Base-by-base conservation (phyloP, 2,113 vertebrate species). In the Pipra filicauda region DNA sequence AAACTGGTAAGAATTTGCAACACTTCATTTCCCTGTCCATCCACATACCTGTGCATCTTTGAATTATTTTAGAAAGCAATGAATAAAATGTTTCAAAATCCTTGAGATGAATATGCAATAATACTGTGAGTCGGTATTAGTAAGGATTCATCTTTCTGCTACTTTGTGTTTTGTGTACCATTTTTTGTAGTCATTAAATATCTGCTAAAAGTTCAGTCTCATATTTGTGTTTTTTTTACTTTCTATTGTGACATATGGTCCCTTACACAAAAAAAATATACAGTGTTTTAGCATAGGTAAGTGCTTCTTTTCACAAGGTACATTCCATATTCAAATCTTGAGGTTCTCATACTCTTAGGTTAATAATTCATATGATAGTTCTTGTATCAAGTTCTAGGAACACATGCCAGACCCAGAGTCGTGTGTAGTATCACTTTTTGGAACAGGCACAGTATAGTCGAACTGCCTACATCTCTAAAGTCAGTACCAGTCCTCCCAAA, bases 401-500 rank as follows among this genome's bases (percentile, higher is more conserved):
- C 12, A 41, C 0, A 0, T 27, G 8, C 6, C 21, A 92, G 15
- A 27, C 11, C 12, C 17, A 79, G 23, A 54, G 15, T 66, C 13
- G 26, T 1, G 2, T 27, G 39, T 76, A 39, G 12, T 39, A 33
- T 37, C 3, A 24, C 10, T n/a, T 59, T 83, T 61, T 73, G 3
- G 7, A 74, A 85, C 31, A 6, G 59, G 39, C 8, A 14, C 9
- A 44, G 7, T 9, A 16, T 4, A 69, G 11, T 48, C 9, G 33
- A 85, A 7, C 9, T 49, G 31, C n/a, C 31, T 76, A 39, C 37
- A 39, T 18, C 11, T 48, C 37, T n/a, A 4, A 31, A 48, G 20
- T 43, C 27, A 72, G 62, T 73, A 48, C 1, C 3, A 5, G 43
- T 37, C 23, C 9, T 69, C 43, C 13, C 6, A 81, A 64, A 54